Evolutionary conservation across 2,888 invertebrate species (phyloP), one percentile per base, ranked within the genome.

Genomic region (Seira musarum): DNA sequence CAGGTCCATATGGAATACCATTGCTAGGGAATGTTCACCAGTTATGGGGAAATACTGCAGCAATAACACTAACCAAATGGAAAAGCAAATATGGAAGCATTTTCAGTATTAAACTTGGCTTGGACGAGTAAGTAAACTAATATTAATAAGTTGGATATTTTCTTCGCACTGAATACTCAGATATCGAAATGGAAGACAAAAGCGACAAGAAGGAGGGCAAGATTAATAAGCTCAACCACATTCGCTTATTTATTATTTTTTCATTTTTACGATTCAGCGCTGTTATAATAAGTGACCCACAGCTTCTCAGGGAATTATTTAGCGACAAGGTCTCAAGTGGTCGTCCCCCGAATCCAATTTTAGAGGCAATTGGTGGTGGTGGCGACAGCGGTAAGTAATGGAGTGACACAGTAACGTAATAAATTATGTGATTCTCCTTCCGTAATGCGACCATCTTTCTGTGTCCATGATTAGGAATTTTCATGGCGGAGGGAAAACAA

Each of bases 301-400:
- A 81, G 72, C 40, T 80, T 65, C 75, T 81, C 15, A 78, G 72
- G 21, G 83, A 83, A 69, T 40, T 76, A 17, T 80, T 79, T 19
- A 65, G 40, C 13, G 80, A 81, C 1, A 15, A 22, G 2, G 67
- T 35, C 8, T 63, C 79, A 25, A 75, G 67, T 40, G 81, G 79
- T 6, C 49, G 79, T 24, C 68, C 71, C 19, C 66, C 78, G 22
- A 77, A 75, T 25, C 46, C 60, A 1, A 24, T 83, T 8, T 78
- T 81, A 46, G 6, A 73, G n/a, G 65, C 64, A 2, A 13, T 79
- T 5, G 65, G 77, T 30, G 19, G 19, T 21, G 19, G 61, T 5
- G 61, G 61, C 1, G 10, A 61, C 2, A 19, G 19, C 22, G 61
- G 61, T 21, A 6, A 53, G 53, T 17, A 10, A 10, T 46, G 8